These are phyloP conservation scores for Tipula helvola DNA, from an alignment of 2,888 invertebrate species.

Conservation along the genomic window DNA sequence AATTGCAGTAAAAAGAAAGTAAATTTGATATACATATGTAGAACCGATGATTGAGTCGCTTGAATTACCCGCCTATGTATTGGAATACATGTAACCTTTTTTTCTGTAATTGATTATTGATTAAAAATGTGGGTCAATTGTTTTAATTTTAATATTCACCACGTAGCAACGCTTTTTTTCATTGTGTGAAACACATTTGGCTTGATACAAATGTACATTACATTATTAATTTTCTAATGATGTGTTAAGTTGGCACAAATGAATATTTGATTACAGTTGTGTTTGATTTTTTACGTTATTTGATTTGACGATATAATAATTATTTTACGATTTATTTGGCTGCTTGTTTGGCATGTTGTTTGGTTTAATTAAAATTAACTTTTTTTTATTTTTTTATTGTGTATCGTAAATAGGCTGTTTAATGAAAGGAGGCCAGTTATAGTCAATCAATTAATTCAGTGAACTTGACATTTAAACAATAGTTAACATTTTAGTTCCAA, in stretches of 20 bases:
- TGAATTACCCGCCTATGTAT: background rate
- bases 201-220: background rate
- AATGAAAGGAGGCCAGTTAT: background rate
- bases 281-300: background rate
- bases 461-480: background rate
- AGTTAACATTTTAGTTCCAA: background rate
- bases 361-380: background rate
- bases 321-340: background rate
- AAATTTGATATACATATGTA: background rate
- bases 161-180: background rate
- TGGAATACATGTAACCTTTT: background rate
- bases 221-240: background rate
- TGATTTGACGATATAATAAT: background rate
- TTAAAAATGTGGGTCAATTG: background rate
- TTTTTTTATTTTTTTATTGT: too few species aligned
- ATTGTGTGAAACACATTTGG: background rate
- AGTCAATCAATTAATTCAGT: background rate
- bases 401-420: too few species aligned
- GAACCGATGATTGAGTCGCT: background rate
- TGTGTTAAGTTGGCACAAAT: background rate
- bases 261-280: background rate
- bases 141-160: background rate
- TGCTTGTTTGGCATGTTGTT: background rate
- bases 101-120: background rate
- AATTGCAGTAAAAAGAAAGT: background rate